A percentile compares a stretch with the other conserved stretches of the same genome.
Conservation (phyloP, 2,888 invertebrate genomes). For the Cyaniris semiargus region DNA sequence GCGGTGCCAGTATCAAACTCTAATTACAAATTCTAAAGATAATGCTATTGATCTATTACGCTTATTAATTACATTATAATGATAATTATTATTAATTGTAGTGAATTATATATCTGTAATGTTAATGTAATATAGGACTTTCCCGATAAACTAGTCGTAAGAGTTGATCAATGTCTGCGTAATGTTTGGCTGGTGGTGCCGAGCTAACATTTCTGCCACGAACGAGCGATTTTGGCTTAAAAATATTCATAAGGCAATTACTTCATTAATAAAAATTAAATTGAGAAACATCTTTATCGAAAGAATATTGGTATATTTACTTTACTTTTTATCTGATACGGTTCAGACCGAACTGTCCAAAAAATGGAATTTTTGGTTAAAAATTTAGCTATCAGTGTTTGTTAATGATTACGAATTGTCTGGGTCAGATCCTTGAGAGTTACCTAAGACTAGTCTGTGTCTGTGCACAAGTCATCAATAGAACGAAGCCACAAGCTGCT, state of each 20-base stretch:
- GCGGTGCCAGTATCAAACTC: constrained; percentile 6
- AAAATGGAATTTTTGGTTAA: too few species aligned
- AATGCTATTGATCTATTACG: constrained; percentile 80
- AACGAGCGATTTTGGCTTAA: background rate
- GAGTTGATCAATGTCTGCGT: constrained; percentile 30
- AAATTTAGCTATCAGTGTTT: background rate
- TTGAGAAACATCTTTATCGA: background rate
- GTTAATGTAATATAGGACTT: constrained; percentile 58
- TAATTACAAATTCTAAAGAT: constrained; percentile 54
- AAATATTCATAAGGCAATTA: background rate
- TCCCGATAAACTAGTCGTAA: constrained; percentile 42
- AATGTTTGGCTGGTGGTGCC: background rate
- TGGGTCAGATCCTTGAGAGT: background rate
- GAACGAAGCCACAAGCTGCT: too few species aligned
- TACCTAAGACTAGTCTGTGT: background rate
- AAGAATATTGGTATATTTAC: background rate
- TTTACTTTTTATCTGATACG: background rate
- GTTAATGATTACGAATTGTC: background rate
- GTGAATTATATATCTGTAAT: constrained; percentile 66
- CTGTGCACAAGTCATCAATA: constrained; percentile 4
- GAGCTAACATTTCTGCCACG: background rate
- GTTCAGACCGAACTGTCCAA: too few species aligned
- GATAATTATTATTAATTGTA: constrained; percentile 58
- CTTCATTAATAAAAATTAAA: background rate
- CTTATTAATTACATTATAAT: constrained; percentile 77